Evolutionary conservation across 2,888 invertebrate species (phyloP).

Genomic region (Euspilapteryx auroguttella): DNA sequence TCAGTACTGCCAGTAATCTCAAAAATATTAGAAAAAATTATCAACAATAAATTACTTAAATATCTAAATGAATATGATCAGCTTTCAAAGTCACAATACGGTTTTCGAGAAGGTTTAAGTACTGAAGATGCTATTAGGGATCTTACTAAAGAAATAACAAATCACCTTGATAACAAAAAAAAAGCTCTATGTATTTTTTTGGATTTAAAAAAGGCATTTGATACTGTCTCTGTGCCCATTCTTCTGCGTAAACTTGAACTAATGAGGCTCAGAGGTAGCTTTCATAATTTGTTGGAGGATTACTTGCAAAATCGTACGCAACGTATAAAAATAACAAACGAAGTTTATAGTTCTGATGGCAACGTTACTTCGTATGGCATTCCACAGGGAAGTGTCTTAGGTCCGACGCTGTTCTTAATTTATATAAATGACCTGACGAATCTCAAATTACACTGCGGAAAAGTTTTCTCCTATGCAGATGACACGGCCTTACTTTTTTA

Average conservation of each 20-base stretch:
- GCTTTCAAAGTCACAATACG: not conserved
- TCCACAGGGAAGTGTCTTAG: not conserved
- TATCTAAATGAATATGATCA: not conserved
- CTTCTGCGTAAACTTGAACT: not conserved
- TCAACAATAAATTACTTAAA: not conserved
- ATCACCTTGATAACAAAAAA: not conserved
- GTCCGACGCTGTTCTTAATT: not conserved
- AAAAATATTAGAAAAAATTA: not conserved
- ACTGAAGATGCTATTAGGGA: not conserved
- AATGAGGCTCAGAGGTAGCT: not conserved
- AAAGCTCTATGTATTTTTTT: not conserved
- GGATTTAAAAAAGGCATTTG: not conserved
- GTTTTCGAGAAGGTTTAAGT: not conserved
- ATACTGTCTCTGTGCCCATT: not conserved
- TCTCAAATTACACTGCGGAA: not conserved
- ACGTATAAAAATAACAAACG: not conserved
- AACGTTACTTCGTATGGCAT: not conserved
- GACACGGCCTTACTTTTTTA: not conserved
- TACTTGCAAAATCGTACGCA: not conserved
- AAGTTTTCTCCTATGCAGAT: not conserved
- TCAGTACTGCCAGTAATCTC: not conserved
- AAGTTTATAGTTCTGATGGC: not conserved
- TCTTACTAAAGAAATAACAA: not conserved
- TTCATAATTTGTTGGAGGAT: not conserved
- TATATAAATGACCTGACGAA: not conserved